phyloP scores from a whole-genome alignment of 1,140 invertebrate genomes.

The Drosophila albomicans region DNA sequence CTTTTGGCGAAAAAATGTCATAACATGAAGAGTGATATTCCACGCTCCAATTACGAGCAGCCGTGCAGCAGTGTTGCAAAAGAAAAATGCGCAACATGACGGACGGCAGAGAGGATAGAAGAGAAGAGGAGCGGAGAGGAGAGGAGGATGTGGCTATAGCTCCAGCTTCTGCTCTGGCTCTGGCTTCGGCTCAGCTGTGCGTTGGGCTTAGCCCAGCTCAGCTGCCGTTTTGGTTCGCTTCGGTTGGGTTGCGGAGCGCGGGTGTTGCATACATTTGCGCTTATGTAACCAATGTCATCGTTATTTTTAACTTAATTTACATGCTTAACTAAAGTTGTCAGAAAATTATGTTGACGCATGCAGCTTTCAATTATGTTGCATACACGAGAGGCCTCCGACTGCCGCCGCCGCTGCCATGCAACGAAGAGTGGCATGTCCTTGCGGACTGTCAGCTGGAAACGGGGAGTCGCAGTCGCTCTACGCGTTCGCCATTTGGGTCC shows the following conservation, averaged over 20 bases:
- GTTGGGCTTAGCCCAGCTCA: conserved; percentile 27
- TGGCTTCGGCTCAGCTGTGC: conserved; percentile 11
- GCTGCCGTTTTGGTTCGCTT: conserved; percentile 10
- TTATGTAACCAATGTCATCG: conserved; percentile 83
- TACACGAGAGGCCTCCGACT: conserved; percentile 53
- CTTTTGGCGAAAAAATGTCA: conserved; percentile 83
- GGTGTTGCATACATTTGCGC: conserved; percentile 64
- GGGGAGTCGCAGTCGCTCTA: background rate
- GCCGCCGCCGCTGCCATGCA: conserved; percentile 9
- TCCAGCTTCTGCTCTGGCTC: background rate
- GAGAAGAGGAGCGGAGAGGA: background rate
- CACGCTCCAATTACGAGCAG: conserved; percentile 84
- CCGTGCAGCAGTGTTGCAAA: conserved; percentile 59
- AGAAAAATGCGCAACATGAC: conserved; percentile 65
- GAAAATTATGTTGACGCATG: conserved; percentile 83
- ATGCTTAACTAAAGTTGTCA: conserved; percentile 83
- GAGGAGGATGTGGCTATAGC: conserved; percentile 16
- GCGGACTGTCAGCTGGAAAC: conserved; percentile 13
- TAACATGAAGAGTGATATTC: conserved; percentile 85
- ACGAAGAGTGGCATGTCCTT: conserved; percentile 19
- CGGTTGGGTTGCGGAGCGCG: background rate
- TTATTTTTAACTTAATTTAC: conserved; percentile 84
- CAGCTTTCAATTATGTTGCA: conserved; percentile 82
- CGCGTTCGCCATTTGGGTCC: conserved; percentile 31
- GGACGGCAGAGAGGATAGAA: conserved; percentile 19